Base-by-base conservation (phyloP, 1,140 invertebrate species). In the Tribolium madens region DNA sequence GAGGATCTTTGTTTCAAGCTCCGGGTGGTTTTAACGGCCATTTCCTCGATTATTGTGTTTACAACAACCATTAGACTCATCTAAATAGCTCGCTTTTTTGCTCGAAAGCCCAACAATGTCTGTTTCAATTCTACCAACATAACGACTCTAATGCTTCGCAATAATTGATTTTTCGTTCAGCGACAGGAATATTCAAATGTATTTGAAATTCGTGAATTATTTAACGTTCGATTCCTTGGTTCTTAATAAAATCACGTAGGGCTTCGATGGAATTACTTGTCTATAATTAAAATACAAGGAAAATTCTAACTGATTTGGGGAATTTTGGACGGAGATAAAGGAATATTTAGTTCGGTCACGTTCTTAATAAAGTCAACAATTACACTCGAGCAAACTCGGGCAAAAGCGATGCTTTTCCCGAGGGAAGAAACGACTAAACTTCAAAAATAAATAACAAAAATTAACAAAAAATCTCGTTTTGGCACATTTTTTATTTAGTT, bases 1-100 rank as follows among this genome's bases (percentile, higher is more conserved):
- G 6, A 3, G 7, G 21, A 18, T 60, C 9, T 21, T 64, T 64
- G 57, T 64, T 64, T 10, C 57, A 64, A 57, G 57, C 57, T 64
- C 57, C 57, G 31, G 31, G n/a, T 64, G 57, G n/a, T 64, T 64
- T 64, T 64, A 64, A 64, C 26, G 57, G 21, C 57, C 31, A 64
- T 64, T 64, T 64, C 13, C 57, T 33, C 21, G 26, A 33, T 64
- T 64, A 64, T 64, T 64, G 57, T 64, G 57, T 64, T 64, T 64
- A 64, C 13, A 64, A 64, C 26, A 64, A 31, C 57, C 21, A 64
- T 64, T 64, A 33, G 57, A 33, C 36, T 31, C 57, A 33, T 36
- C 57, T 64, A 64, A 64, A 64, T 33, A 64, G 57, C 57, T 64
- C 9, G 52, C 17, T 64, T 64, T 64, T 64, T 64, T 4, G 13